phyloP scores from a whole-genome alignment of 2,888 invertebrate species.

The Erebia aethiops region DNA sequence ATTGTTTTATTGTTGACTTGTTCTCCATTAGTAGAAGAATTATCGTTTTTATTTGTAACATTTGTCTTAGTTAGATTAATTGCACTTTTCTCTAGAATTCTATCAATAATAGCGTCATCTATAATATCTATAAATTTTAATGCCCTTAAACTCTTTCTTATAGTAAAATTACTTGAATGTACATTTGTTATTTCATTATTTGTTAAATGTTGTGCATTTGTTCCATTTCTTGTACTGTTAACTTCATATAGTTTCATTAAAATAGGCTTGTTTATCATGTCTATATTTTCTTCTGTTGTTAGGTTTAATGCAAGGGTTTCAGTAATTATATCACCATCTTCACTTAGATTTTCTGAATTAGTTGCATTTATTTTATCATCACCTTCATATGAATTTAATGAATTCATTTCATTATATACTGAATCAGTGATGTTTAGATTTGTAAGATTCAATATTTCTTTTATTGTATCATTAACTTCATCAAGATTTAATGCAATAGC shows the following conservation, averaged over 20 bases:
- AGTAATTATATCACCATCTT: not conserved
- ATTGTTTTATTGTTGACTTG: constrained; percentile 3
- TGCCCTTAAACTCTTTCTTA: constrained; percentile 30
- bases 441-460: not conserved
- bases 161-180: not conserved
- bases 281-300: not conserved
- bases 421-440: not conserved
- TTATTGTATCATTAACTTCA: constrained; percentile 1
- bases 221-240: not conserved
- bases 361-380: not conserved
- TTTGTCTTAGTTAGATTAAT: not conserved
- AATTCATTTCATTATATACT: not conserved
- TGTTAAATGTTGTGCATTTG: not conserved
- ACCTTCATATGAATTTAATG: not conserved
- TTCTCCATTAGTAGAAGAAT: not conserved
- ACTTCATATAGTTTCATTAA: not conserved
- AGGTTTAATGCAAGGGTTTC: not conserved
- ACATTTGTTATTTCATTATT: not conserved
- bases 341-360: not conserved
- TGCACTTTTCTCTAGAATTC: not conserved
- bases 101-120: not conserved
- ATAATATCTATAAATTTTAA: constrained; percentile 31
- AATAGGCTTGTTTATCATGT: not conserved
- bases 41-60: not conserved
- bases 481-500: not conserved